These are phyloP conservation scores for Diloba caeruleocephala DNA, from an alignment of 2,888 invertebrate genomes.

Conservation along the genomic window DNA sequence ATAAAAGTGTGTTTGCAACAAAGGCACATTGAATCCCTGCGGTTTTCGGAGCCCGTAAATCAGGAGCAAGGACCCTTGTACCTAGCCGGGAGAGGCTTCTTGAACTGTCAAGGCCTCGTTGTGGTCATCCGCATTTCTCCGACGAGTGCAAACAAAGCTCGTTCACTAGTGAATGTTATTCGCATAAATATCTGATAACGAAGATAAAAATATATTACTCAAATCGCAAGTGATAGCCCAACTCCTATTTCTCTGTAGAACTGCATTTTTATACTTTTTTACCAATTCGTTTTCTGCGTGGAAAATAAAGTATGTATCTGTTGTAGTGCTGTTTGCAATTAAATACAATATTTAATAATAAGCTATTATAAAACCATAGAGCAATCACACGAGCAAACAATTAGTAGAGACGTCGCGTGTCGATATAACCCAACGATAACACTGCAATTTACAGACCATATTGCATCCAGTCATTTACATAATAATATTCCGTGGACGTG, in stretches of 20 bases:
- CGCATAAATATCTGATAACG: slow-evolving; percentile 7
- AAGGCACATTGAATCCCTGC: slow-evolving; percentile 86
- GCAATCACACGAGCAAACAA: slow-evolving; percentile 73
- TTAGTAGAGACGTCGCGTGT: slow-evolving; percentile 79
- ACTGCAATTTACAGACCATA: slow-evolving; percentile 84
- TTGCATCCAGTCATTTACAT: slow-evolving; percentile 86
- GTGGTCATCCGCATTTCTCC: slow-evolving; percentile 77
- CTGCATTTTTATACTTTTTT: no score
- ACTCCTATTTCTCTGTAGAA: no score
- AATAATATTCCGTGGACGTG: slow-evolving; percentile 76
- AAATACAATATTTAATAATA: slow-evolving; percentile 45
- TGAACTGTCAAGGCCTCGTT: slow-evolving; percentile 84
- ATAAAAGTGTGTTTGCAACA: slow-evolving; percentile 84
- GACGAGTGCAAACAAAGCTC: slow-evolving; percentile 69
- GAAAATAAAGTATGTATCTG: slow-evolving; percentile 5
- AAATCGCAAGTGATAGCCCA: no score
- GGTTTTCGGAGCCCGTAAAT: slow-evolving; percentile 86
- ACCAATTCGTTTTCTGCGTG: no score
- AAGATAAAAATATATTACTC: slow-evolving; percentile 6
- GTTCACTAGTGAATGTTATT: slow-evolving; percentile 51
- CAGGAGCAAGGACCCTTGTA: slow-evolving; percentile 82
- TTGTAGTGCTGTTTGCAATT: slow-evolving; percentile 23
- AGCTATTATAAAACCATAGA: slow-evolving; percentile 66
- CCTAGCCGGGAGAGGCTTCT: slow-evolving; percentile 76
- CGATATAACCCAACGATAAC: slow-evolving; percentile 76